Base-by-base conservation (phyloP, 2,888 invertebrate genomes). In the Oscheius myriophilus region DNA sequence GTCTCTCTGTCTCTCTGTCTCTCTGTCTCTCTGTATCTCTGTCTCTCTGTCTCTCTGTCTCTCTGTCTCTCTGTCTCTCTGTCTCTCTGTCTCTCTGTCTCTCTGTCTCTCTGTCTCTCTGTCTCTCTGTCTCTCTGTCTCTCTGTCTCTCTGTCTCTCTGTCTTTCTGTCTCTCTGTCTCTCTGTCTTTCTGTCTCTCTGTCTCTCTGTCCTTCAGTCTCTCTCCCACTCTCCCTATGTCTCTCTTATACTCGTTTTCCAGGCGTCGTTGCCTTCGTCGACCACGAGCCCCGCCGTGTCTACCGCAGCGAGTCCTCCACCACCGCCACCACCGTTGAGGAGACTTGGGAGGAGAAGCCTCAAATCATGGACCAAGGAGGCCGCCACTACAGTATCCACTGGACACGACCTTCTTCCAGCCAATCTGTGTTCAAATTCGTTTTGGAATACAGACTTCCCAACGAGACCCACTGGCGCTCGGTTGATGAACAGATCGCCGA, bases 201-300 rank as follows among this genome's bases (percentile, higher is more conserved):
- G 3, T 46, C 18, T 25, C 7, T 9, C 9, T 53, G 3, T 4
- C 16, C 26, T 6, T 18, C 9, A 3, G 3, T 9, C 9, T 9
- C 9, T 33, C 9, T 33, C 33, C 9, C 9, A 6, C 33, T 33
- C 9, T 33, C 33, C 9, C 9, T 33, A 3, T 46, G 3, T 46
- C 11, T 46, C 16, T 46, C 18, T 18, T 16, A 46, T 18, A 11
- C 4, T 4, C 2, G 3, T 11, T 18, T 53, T 26, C 16, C 53
- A 53, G 53, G 65, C n/a, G 84, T 86, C 14, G 74, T 87, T 21
- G 86, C 86, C 7, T 83, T 84, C 65, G 85, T 83, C 39, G 82
- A 86, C 62, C 81, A 83, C 57, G 84, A 84, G 63, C 86, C 86
- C n/a, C 72, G 74, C 39, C 80, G 76, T 45, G 80, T 69, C 9